These are phyloP conservation scores for Lymantria monacha DNA, from an alignment of 2,888 invertebrate species.

Conservation along the genomic window DNA sequence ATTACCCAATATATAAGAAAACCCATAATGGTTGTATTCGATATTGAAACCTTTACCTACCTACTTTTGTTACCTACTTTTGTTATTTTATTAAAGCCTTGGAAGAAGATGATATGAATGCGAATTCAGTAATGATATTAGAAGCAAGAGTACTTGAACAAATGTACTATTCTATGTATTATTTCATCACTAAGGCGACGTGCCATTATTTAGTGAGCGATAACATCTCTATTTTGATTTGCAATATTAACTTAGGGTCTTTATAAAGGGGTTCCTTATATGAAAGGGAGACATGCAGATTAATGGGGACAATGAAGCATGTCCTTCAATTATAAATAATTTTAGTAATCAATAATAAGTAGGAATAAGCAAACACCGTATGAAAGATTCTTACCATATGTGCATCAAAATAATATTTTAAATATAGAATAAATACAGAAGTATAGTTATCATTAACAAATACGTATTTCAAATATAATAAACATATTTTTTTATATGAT, in stretches of 20 bases:
- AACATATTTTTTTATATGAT: too few species aligned
- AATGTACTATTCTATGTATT: slow-evolving; percentile 16
- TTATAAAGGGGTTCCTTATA: slow-evolving; percentile 51
- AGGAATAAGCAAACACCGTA: too few species aligned
- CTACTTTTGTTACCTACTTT: slow-evolving; percentile 14
- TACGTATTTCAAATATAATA: too few species aligned
- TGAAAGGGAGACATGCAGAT: slow-evolving; percentile 55
- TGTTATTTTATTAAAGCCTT: slow-evolving; percentile 50
- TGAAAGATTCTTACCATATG: too few species aligned
- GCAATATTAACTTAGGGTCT: slow-evolving; percentile 62
- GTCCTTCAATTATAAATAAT: slow-evolving; percentile 50
- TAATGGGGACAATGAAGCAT: slow-evolving; percentile 64
- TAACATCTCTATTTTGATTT: slow-evolving; percentile 65
- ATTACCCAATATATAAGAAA: too few species aligned
- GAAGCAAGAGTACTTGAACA: too few species aligned
- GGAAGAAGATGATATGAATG: slow-evolving; percentile 40
- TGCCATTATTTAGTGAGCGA: slow-evolving; percentile 65
- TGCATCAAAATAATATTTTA: too few species aligned
- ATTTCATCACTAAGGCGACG: slow-evolving; percentile 65
- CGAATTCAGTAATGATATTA: slow-evolving; percentile 48
- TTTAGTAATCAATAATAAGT: slow-evolving; percentile 19
- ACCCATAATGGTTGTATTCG: too few species aligned
- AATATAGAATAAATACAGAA: too few species aligned
- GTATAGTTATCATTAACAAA: too few species aligned
- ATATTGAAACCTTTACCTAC: too few species aligned